A percentile compares a stretch with the other conserved stretches of the same genome.
phyloP scores from a whole-genome alignment of 1,140 invertebrate genomes.

The Eufriesea mexicana region DNA sequence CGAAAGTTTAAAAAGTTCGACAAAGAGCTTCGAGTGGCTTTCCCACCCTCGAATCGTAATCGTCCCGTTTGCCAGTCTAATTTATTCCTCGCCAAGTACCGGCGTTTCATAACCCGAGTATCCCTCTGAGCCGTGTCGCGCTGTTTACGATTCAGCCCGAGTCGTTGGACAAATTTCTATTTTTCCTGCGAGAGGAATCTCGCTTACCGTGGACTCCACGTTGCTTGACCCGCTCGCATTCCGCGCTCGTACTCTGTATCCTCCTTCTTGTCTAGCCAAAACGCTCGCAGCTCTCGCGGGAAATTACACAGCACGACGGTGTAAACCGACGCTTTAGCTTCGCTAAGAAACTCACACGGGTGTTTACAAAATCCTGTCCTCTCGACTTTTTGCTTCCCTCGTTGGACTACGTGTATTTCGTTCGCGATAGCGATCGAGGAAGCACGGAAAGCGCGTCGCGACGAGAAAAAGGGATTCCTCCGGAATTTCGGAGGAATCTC shows the following conservation, averaged over 20 bases:
- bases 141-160: background rate
- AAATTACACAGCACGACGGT: background rate
- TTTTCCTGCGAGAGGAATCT: background rate
- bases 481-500: too few species aligned
- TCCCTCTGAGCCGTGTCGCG: background rate
- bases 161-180: constrained; percentile 3
- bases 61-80: background rate
- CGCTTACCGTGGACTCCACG: background rate
- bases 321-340: too few species aligned
- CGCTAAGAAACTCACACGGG: too few species aligned
- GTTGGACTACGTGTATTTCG: too few species aligned
- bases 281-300: background rate
- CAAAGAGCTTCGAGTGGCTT: background rate
- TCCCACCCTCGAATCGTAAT: background rate
- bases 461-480: too few species aligned
- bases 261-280: background rate
- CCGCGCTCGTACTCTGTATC: too few species aligned
- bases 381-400: too few species aligned
- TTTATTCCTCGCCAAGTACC: background rate
- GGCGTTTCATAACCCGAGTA: background rate
- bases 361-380: too few species aligned
- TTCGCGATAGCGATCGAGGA: too few species aligned
- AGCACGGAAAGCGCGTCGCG: too few species aligned
- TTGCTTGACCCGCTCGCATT: background rate
- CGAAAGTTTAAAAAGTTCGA: background rate